phyloP scores from a whole-genome alignment of 1,140 invertebrate species.

The Drosophila grimshawi region DNA sequence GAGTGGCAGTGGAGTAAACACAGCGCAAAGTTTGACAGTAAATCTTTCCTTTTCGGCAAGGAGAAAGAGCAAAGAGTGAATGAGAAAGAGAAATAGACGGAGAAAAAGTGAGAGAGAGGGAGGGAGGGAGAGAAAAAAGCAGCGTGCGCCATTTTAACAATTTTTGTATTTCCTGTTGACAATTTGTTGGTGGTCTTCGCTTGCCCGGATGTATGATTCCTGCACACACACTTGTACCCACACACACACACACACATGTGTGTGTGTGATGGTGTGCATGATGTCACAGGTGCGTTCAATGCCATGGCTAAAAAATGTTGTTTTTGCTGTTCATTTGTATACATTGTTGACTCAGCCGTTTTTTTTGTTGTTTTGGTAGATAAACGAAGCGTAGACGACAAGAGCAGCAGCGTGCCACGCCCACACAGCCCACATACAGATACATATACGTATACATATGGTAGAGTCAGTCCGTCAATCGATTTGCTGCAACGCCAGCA shows the following conservation, averaged over 20 bases:
- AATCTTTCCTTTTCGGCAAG: slow-evolving; percentile 19
- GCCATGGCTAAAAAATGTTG: slow-evolving; percentile 53
- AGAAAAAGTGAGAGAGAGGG: not conserved
- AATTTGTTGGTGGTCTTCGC: slow-evolving; percentile 71
- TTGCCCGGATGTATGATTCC: slow-evolving; percentile 45
- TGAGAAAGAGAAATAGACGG: not conserved
- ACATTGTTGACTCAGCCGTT: slow-evolving; percentile 67
- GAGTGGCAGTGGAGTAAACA: not conserved
- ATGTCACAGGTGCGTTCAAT: slow-evolving; percentile 79
- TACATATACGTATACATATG: slow-evolving; percentile 6
- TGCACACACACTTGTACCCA: slow-evolving; percentile 38
- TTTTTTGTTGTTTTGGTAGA: slow-evolving; percentile 76
- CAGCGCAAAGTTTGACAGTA: slow-evolving; percentile 22
- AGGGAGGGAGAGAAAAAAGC: slow-evolving; percentile 3
- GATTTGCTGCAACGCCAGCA: slow-evolving; percentile 60
- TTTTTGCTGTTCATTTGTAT: slow-evolving; percentile 29
- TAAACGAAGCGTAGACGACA: slow-evolving; percentile 69
- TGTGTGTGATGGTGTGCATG: slow-evolving; percentile 65
- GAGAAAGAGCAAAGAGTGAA: not conserved
- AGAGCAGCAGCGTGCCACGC: slow-evolving; percentile 15
- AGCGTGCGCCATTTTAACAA: slow-evolving; percentile 48
- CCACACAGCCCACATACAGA: slow-evolving; percentile 24
- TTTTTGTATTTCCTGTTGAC: slow-evolving; percentile 79
- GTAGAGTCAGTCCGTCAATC: slow-evolving; percentile 64
- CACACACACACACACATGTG: slow-evolving; percentile 51